Base-by-base conservation (phyloP, 2,888 invertebrate genomes). In the Cataglyphis altisquamis region DNA sequence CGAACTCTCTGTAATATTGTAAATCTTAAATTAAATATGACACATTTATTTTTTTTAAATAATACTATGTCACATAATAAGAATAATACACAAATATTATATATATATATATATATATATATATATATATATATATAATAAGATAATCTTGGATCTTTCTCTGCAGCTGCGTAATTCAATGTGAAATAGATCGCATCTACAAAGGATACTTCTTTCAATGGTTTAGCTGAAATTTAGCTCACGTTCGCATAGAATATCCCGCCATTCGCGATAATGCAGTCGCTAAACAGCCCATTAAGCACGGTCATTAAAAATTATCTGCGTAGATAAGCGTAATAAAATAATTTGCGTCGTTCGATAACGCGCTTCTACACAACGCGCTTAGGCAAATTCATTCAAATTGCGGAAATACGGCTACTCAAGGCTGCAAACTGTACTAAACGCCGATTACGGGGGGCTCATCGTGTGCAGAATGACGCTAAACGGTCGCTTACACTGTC, bases 321-420 rank as follows among this genome's bases (percentile, higher is more conserved):
- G 39, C 32, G n/a, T 32, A 67, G 85, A 89, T 84, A 90, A 88
- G 80, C 55, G 52, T 57, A 85, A 84, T 87, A 81, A 90, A 85
- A 84, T 87, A 89, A 87, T 87, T 83, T 57, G 32, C 64, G 25
- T 32, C 12, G 62, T 62, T 70, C 45, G 68, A 25, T 29, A 73
- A 72, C 67, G 60, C 60, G 68, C 74, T 45, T 32, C 29, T 39
- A 70, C 39, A 29, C 32, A 8, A 15, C 39, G 18, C 25, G 84
- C 73, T 90, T 90, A 90, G 66, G 86, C 62, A 86, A 87, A 90
- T 91, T 87, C 85, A 84, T 86, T 88, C 72, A 70, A 88, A 90
- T 86, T 86, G 74, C 86, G 82, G 78, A 86, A 88, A 83, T 87
- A 78, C 74, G 80, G 85, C 82, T 74, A 84, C 77, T 86, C 84